phyloP scores from a whole-genome alignment of 2,797 vertebrate genomes.

The Chaenodraco wilsoni region DNA sequence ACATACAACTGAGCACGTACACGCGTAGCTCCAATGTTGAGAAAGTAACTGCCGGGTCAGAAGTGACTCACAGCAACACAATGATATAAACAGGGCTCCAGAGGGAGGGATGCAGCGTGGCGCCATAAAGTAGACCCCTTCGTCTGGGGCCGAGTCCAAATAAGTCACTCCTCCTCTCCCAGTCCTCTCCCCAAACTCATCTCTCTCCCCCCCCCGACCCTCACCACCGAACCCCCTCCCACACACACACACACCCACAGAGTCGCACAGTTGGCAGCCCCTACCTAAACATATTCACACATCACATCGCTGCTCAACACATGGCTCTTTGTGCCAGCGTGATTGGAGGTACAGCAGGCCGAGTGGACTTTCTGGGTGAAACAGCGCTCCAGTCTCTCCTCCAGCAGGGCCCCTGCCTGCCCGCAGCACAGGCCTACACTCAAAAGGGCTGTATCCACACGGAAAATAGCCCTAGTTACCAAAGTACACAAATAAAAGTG shows the following conservation, averaged over 20 bases:
- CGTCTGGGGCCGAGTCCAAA: constrained; percentile 73
- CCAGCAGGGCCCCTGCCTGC: constrained; percentile 59
- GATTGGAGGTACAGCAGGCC: constrained; percentile 66
- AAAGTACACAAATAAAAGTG: constrained; percentile 80
- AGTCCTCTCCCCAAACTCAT: constrained; percentile 63
- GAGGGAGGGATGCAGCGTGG: constrained; percentile 66
- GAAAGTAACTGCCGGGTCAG: constrained; percentile 37
- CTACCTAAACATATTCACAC: constrained; percentile 79
- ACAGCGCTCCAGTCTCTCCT: constrained; percentile 69
- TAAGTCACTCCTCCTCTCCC: constrained; percentile 64
- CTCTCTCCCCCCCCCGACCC: constrained; percentile 43
- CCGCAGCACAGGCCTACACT: constrained; percentile 67
- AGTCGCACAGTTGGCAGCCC: constrained; percentile 68
- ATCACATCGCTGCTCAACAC: constrained; percentile 81
- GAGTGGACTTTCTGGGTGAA: constrained; percentile 62
- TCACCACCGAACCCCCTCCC: constrained; percentile 27
- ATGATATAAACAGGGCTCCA: constrained; percentile 49
- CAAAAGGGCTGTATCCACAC: constrained; percentile 65
- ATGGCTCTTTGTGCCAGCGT: constrained; percentile 81
- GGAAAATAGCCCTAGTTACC: constrained; percentile 75
- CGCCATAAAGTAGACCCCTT: constrained; percentile 71
- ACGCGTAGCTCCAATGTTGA: constrained; percentile 7
- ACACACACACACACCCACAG: constrained; percentile 32
- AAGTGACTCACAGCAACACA: constrained; percentile 44
- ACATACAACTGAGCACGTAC: neutral